phyloP scores from a whole-genome alignment of 2,113 vertebrate species.

The Prietella phreatophila region DNA sequence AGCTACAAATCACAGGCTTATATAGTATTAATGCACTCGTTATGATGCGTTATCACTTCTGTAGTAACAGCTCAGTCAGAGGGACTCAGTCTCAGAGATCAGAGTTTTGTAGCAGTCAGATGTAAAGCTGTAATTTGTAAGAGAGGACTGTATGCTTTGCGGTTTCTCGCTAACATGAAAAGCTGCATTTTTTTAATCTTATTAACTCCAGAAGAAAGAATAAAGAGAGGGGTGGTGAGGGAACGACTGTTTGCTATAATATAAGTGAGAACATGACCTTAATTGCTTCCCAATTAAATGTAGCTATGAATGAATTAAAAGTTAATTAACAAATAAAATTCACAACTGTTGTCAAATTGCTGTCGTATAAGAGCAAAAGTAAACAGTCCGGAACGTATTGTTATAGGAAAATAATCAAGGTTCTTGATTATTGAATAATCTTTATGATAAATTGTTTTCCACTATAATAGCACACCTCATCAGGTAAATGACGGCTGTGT shows the following conservation, averaged over 20 bases:
- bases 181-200: background rate
- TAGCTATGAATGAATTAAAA: background rate
- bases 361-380: background rate
- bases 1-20: background rate
- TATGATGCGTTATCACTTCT: background rate
- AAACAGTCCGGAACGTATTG: no score
- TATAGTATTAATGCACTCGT: background rate
- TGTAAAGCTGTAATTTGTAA: background rate
- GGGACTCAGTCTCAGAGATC: background rate
- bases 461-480: background rate
- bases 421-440: no score
- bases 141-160: background rate
- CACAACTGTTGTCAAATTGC: background rate
- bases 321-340: background rate
- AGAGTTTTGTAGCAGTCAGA: background rate
- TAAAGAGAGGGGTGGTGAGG: background rate
- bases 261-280: background rate
- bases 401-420: background rate
- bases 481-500: no score
- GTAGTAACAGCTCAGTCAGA: background rate
- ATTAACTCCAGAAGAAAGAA: background rate
- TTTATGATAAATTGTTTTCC: background rate
- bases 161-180: background rate
- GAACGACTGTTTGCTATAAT: background rate
- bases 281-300: background rate